Evolutionary conservation across 2,797 vertebrate genomes (phyloP), one percentile per base, ranked within the genome.

Genomic region (Macrochelys suwanniensis): DNA sequence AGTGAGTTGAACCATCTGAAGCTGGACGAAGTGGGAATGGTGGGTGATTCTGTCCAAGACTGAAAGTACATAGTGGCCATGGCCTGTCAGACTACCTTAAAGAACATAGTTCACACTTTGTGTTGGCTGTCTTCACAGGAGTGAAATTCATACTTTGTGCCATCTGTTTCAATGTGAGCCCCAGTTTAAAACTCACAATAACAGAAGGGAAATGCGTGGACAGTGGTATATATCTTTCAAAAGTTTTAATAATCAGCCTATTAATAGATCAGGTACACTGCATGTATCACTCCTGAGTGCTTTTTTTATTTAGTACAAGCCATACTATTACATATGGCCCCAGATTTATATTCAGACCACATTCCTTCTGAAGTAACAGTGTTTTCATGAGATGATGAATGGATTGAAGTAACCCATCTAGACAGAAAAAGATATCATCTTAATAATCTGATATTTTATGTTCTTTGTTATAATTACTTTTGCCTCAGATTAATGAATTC

Each of bases 401-500:
- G 79, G 47, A 94, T 83, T 91, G 81, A 97, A 95, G 89, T 80
- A 95, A 94, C 82, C 42, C 59, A 95, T 95, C 80, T 95, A 0
- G 13, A 95, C 87, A 97, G 89, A 96, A 95, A 96, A 97, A 93
- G 94, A 95, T 89, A 90, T 77, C 91, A 96, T 95, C 90, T 93
- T 97, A 96, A 94, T 97, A 96, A 98, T 96, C 89, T 95, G 88
- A 96, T 96, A 94, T 95, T 96, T 97, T 96, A 95, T 95, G 88
- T 95, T 97, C 96, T 94, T 96, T 93, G 79, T 96, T 96, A 96
- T 97, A 97, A 97, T 97, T 97, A 96, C 89, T 93, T 97, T 97
- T 96, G 50, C 85, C 54, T 95, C 86, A 97, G 89, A 96, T 96
- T 97, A 97, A 97, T 97, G 91, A 95, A 96, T 96, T 97, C 51